Evolutionary conservation across 2,888 invertebrate species (phyloP), one percentile per base, ranked within the genome.

Genomic region (Cheilosia variabilis): DNA sequence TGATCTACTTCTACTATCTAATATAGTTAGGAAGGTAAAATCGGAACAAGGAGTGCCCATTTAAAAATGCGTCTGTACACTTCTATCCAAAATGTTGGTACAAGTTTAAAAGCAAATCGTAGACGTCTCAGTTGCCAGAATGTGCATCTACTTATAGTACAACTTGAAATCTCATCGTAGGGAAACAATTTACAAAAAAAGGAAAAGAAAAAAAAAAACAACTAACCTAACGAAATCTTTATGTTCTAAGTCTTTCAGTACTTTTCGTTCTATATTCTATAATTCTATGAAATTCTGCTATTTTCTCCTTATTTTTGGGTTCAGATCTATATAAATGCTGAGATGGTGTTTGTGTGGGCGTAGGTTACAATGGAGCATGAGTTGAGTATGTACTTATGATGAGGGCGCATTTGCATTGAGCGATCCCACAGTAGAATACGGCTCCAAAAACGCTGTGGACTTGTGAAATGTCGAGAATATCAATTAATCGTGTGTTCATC

Each of bases 191-290:
- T 57, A 63, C 47, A 37, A n/a, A 65, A 62, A 45, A 68, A 57
- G 58, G n/a, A 47, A 45, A n/a, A 65, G n/a, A n/a, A n/a, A 62
- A 53, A 68, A 57, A 69, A 22, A 47, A 50, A n/a, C 60, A 45
- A 69, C 69, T 71, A 71, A 78, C 69, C 78, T 78, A 78, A 78
- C 69, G 78, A 78, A 78, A 78, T 78, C 63, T 71, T 71, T 78
- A 77, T 53, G 60, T 58, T 77, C 76, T 78, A 78, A 69, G 78
- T 78, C 69, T 78, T 78, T 78, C 78, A 78, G 78, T 78, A 71
- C 78, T 78, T 78, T 78, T 78, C 69, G 50, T 71, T 77, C 37
- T 75, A 50, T 50, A 63, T 57, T 63, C 69, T 71, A 78, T 47
- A 71, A 77, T 62, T 71, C 69, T 71, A 78, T 69, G 78, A 78